Base-by-base conservation (phyloP, 2,888 invertebrate genomes). In the Lasius platythorax region DNA sequence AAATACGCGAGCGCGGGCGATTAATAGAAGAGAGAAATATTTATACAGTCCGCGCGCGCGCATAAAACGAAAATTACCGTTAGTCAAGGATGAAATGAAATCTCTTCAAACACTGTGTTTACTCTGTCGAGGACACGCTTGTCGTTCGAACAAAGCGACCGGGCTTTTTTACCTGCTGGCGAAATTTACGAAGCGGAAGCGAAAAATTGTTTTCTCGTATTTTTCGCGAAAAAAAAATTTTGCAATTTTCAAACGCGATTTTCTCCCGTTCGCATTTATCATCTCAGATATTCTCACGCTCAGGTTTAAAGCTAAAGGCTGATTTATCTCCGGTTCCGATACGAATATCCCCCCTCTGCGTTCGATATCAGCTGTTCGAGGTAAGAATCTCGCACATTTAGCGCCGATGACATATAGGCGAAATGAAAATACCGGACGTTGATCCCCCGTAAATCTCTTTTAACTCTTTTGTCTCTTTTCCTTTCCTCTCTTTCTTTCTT, bases 1-100 rank as follows among this genome's bases (percentile, higher is more conserved):
- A 72, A 82, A 85, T 85, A 61, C 9, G 46, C 61, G 46, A 11
- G 3, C 12, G 18, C 58, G 12, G 11, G 58, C 56, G 46, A 79
- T 73, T 73, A 81, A 12, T 37, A 50, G 37, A 5, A 28, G 23
- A 50, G 73, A 12, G 28, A 73, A 73, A 63, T 73, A 81, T 81
- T 81, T 81, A 53, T 53, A 46, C 28, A 23, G 2, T n/a, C 11
- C 2, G 30, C 23, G 23, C 11, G 73, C 18, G 73, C 28, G 15
- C 50, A 9, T 3, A 43, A 15, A 61, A 46, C 40, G 28, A 56
- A 53, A 53, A 68, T 76, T 43, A 58, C 18, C 11, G 28, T 63
- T 64, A 50, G 30, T 58, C 28, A 3, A 40, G 28, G 37, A 53
- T 58, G 6, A 43, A 68, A 68, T n/a, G 18, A 56, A 76, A 67